A percentile compares a stretch with the other conserved stretches of the same genome.
phyloP scores from a whole-genome alignment of 2,113 vertebrate genomes.

The Geococcyx californianus region DNA sequence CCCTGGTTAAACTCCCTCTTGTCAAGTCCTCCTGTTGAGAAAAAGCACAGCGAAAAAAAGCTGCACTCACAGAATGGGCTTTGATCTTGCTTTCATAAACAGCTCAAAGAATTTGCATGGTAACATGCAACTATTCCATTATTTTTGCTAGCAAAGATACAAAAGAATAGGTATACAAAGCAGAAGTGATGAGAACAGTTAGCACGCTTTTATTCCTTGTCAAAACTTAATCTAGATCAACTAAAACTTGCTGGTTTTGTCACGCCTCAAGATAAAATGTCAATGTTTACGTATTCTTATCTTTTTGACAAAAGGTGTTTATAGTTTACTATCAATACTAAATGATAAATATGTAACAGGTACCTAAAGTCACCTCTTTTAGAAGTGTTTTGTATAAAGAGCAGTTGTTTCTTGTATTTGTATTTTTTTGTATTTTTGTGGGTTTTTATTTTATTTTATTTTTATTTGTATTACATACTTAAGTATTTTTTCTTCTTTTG shows the following conservation, averaged over 20 bases:
- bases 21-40: background rate
- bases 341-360: conserved; percentile 19
- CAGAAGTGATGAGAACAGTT: background rate
- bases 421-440: too few relatives aligned
- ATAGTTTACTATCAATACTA: conserved; percentile 10
- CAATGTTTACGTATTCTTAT: background rate
- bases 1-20: background rate
- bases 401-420: too few relatives aligned
- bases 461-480: background rate
- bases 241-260: conserved; percentile 40
- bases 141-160: background rate
- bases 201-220: conserved; percentile 27
- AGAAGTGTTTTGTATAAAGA: background rate
- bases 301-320: conserved; percentile 20
- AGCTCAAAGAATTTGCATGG: conserved; percentile 21
- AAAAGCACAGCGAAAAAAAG: background rate
- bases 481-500: background rate
- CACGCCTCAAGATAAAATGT: conserved; percentile 7
- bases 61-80: background rate
- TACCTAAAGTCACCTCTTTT: background rate
- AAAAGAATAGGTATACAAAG: background rate
- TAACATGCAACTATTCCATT: background rate
- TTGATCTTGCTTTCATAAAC: conserved; percentile 43
- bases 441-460: too few relatives aligned
- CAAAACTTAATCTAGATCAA: conserved; percentile 26